These are phyloP conservation scores for Limnodromus scolopaceus DNA, from an alignment of 2,797 vertebrate species.

Conservation along the genomic window DNA sequence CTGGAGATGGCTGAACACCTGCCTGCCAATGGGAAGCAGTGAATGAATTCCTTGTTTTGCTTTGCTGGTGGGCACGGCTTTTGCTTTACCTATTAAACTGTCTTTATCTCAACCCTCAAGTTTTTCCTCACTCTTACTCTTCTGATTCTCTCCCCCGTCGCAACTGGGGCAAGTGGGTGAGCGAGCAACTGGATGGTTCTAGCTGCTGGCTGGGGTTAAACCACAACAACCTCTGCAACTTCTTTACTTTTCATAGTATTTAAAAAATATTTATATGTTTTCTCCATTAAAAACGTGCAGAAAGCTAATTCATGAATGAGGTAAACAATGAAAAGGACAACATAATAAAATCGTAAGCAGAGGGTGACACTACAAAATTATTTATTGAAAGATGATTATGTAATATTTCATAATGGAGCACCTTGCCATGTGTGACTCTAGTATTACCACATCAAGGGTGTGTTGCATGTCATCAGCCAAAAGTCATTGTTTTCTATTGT, in stretches of 20 bases:
- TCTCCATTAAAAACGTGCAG: not conserved
- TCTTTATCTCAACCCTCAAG: not conserved
- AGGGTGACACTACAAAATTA: not conserved
- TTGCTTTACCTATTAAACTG: not conserved
- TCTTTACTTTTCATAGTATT: not conserved
- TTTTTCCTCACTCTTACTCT: not conserved
- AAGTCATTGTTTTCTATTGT: slow-evolving; percentile 14
- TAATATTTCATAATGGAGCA: slow-evolving; percentile 45
- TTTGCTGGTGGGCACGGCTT: not conserved
- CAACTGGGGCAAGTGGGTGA: not conserved
- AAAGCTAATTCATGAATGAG: not conserved
- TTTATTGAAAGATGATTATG: not conserved
- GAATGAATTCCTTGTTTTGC: not conserved
- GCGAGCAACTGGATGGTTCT: not conserved
- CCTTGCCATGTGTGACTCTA: slow-evolving; percentile 42
- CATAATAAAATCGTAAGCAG: not conserved
- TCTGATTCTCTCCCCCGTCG: not conserved
- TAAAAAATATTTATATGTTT: not conserved
- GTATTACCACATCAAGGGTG: slow-evolving; percentile 38
- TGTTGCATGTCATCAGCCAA: not conserved
- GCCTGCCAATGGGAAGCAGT: not conserved
- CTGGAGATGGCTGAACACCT: not conserved
- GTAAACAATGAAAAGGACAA: slow-evolving; percentile 9
- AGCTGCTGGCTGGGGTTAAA: not conserved
- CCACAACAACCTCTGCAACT: not conserved